phyloP scores from a whole-genome alignment of 2,797 vertebrate genomes.

The Darevskia nairensis region DNA sequence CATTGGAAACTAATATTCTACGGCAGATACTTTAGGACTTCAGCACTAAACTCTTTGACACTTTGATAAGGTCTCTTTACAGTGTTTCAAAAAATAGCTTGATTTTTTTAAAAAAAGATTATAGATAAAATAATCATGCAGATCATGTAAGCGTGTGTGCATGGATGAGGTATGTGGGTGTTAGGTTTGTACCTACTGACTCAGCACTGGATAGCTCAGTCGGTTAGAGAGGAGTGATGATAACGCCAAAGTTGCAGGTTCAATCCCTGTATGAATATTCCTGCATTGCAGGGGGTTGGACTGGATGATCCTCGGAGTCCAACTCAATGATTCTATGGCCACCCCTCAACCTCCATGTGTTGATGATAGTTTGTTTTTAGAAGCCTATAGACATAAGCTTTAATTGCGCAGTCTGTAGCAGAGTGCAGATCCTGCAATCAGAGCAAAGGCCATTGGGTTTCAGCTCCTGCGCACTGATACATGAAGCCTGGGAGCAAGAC shows the following conservation, averaged over 20 bases:
- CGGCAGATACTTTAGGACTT: background rate
- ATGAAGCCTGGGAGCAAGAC: background rate
- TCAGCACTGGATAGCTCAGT: no score
- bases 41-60: background rate
- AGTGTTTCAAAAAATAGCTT: background rate
- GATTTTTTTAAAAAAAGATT: background rate
- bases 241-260: no score
- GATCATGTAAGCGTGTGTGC: background rate
- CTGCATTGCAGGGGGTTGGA: no score
- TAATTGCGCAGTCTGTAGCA: no score
- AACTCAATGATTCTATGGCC: background rate
- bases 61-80: background rate
- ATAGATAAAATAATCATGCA: background rate
- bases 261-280: no score
- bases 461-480: background rate
- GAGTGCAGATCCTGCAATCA: no score
- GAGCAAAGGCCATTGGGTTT: no score
- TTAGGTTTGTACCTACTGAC: no score
- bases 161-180: background rate
- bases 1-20: background rate
- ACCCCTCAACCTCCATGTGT: background rate
- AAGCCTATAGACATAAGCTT: background rate
- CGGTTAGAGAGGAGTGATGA: no score
- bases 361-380: background rate
- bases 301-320: no score